Conservation (phyloP, 2,113 vertebrate species). For the Steatornis caripensis region DNA sequence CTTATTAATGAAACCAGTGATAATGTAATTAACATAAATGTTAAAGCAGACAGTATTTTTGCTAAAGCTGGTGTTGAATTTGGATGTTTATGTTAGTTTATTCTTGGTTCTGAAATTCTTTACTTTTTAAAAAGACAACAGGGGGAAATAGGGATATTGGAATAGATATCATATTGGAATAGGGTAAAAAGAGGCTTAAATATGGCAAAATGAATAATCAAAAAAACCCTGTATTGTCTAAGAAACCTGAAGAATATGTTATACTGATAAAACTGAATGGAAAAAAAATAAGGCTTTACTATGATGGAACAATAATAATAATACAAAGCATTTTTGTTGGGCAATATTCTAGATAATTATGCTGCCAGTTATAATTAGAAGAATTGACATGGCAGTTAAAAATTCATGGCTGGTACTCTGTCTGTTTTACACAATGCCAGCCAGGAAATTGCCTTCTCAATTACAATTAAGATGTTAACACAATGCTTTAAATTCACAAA, state of each 20-base stretch:
- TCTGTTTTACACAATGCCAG: neutral
- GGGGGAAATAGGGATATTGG: neutral
- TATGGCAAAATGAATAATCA: neutral
- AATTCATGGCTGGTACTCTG: neutral
- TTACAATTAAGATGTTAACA: constrained; percentile 2
- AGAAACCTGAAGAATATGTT: neutral
- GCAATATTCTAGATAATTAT: neutral
- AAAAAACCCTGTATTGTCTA: neutral
- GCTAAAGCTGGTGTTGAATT: neutral
- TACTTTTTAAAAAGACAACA: neutral
- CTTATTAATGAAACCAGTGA: neutral
- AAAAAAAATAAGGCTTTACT: neutral
- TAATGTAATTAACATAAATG: neutral
- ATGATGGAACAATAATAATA: neutral
- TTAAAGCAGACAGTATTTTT: neutral
- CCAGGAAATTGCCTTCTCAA: constrained; percentile 11
- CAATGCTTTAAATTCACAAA: neutral
- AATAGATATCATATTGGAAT: neutral
- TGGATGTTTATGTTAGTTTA: neutral
- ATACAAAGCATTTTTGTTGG: neutral
- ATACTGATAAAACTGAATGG: neutral
- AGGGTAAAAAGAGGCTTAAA: neutral
- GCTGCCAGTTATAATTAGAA: constrained; percentile 10
- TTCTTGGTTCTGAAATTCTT: neutral
- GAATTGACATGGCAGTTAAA: constrained; percentile 10